Conservation (phyloP, 2,797 vertebrate genomes). For the Anniella stebbinsi region DNA sequence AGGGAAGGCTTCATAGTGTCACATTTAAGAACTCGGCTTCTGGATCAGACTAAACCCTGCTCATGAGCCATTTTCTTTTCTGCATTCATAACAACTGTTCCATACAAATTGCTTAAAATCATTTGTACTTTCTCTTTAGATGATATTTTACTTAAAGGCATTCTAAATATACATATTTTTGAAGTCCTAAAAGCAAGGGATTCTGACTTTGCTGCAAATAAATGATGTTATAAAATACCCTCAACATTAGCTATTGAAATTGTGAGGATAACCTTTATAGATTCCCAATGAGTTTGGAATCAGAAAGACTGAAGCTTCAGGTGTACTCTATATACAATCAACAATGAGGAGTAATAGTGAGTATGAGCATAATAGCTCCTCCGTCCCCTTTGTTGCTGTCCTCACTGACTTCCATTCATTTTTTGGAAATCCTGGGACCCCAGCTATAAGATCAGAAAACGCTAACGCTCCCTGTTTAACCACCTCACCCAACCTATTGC, state of each 20-base stretch:
- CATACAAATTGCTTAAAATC: too few species aligned
- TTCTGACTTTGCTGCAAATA: too few species aligned
- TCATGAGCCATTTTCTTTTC: not conserved
- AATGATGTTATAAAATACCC: not conserved
- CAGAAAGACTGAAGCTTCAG: not conserved
- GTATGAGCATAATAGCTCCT: too few species aligned
- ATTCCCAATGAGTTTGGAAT: conserved; percentile 1
- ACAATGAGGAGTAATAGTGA: too few species aligned
- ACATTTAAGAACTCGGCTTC: not conserved
- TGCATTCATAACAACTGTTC: not conserved
- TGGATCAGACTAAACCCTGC: not conserved
- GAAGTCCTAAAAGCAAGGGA: not conserved
- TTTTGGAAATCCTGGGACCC: not conserved
- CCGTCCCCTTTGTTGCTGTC: too few species aligned
- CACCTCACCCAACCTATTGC: not conserved
- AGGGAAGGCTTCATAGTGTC: not conserved
- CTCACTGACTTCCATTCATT: not conserved
- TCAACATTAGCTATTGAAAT: not conserved
- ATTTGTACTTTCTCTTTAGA: not conserved
- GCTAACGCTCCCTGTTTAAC: not conserved
- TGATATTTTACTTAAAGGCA: not conserved
- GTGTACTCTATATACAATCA: not conserved
- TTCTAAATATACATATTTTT: too few species aligned
- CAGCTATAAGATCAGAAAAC: not conserved
- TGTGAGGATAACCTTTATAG: not conserved